These are phyloP conservation scores for Caenorhabditis parvicauda DNA, from an alignment of 2,888 invertebrate species.

Conservation along the genomic window DNA sequence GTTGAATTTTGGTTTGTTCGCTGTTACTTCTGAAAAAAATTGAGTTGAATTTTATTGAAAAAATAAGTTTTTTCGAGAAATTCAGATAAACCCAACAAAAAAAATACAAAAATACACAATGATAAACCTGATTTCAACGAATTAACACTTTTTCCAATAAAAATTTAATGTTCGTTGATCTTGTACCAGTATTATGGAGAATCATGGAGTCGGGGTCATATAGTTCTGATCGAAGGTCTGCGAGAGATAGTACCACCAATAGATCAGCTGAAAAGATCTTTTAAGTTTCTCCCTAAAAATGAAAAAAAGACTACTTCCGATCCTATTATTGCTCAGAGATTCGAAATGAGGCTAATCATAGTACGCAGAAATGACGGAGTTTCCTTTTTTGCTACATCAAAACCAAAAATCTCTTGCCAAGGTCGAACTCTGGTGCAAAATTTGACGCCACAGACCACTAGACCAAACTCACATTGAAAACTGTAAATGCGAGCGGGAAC, in stretches of 20 bases:
- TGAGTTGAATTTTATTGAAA: background rate
- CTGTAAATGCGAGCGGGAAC: slow-evolving; percentile 89
- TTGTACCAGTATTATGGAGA: background rate
- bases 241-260: slow-evolving; percentile 68
- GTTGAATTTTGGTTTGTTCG: too few relatives aligned
- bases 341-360: too few relatives aligned
- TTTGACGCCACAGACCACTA: background rate
- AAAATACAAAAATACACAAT: background rate
- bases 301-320: too few relatives aligned
- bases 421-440: background rate
- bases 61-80: slow-evolving; percentile 19
- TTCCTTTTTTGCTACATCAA: background rate
- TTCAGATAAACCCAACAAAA: slow-evolving; percentile 9
- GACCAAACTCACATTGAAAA: slow-evolving; percentile 76
- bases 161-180: background rate
- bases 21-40: too few relatives aligned
- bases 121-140: background rate
- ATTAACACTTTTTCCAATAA: slow-evolving; percentile 4
- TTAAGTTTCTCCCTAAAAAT: too few relatives aligned
- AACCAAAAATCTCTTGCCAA: background rate
- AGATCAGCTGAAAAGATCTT: slow-evolving; percentile 69
- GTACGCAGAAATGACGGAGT: too few relatives aligned
- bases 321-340: too few relatives aligned
- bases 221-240: slow-evolving; percentile 50
- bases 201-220: slow-evolving; percentile 9